These are phyloP conservation scores for Eupsilia transversa DNA, from an alignment of 2,888 invertebrate genomes.

Conservation along the genomic window DNA sequence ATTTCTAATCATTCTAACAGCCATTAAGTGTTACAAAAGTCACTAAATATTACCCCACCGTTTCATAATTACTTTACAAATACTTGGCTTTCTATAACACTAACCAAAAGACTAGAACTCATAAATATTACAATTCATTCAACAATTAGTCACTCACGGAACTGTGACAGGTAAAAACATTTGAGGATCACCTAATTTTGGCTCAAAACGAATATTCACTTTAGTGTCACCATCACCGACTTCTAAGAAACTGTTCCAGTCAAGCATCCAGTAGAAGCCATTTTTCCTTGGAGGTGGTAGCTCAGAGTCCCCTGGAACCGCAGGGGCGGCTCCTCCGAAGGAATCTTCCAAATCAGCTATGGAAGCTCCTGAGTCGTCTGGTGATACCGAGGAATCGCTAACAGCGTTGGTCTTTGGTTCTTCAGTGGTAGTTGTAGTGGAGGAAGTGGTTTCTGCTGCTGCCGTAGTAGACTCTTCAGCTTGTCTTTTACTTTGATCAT, in stretches of 20 bases:
- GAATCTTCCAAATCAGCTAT: slow-evolving; percentile 94
- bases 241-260: slow-evolving; percentile 96
- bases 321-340: slow-evolving; percentile 92
- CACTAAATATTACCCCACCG: slow-evolving; percentile 41
- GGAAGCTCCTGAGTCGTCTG: slow-evolving; percentile 89
- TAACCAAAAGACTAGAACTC: slow-evolving; percentile 79
- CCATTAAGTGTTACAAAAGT: slow-evolving; percentile 45
- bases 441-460: slow-evolving; percentile 54
- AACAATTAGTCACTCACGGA: slow-evolving; percentile 87
- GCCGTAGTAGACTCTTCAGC: slow-evolving; percentile 62
- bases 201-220: slow-evolving; percentile 95
- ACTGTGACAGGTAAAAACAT: slow-evolving; percentile 94
- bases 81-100: slow-evolving; percentile 59
- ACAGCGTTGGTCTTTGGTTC: slow-evolving; percentile 72
- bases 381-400: slow-evolving; percentile 80
- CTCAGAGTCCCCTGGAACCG: slow-evolving; percentile 90
- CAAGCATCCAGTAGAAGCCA: slow-evolving; percentile 96
- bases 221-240: slow-evolving; percentile 94
- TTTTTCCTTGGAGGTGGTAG: slow-evolving; percentile 93
- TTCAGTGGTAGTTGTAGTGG: slow-evolving; percentile 68
- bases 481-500: slow-evolving; percentile 84
- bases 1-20: slow-evolving; percentile 45
- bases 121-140: slow-evolving; percentile 67
- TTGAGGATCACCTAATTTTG: slow-evolving; percentile 95
- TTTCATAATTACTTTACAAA: slow-evolving; percentile 44